These are phyloP conservation scores for Nasonia oneida DNA, from an alignment of 2,888 invertebrate species.

Conservation along the genomic window DNA sequence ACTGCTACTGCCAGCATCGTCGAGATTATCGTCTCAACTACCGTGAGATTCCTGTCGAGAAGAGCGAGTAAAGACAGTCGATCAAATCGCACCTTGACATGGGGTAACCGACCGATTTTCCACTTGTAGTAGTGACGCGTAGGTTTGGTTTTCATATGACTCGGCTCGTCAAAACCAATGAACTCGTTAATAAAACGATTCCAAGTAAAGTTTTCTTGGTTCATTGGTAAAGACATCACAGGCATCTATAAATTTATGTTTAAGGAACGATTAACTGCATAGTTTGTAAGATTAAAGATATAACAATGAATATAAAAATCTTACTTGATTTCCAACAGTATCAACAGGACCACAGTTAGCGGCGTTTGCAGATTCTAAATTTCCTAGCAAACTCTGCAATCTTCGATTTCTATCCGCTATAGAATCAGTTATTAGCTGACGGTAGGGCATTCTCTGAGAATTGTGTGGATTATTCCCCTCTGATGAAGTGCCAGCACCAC, in stretches of 20 bases:
- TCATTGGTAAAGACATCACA: conserved; percentile 80
- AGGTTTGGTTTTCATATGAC: conserved; percentile 81
- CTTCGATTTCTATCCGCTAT: conserved; percentile 75
- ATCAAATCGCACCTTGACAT: conserved; percentile 94
- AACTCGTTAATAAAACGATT: conserved; percentile 80
- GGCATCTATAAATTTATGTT: conserved; percentile 65
- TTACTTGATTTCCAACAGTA: conserved; percentile 50
- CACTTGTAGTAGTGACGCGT: conserved; percentile 87
- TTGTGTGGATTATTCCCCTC: conserved; percentile 65
- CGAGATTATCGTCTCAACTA: conserved; percentile 90
- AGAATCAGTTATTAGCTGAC: conserved; percentile 71
- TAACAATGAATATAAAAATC: neutral
- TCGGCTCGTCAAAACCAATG: conserved; percentile 81
- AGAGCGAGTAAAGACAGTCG: conserved; percentile 94
- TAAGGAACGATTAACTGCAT: neutral
- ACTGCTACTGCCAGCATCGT: conserved; percentile 92
- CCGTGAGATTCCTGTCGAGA: conserved; percentile 94
- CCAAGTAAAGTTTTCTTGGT: conserved; percentile 80
- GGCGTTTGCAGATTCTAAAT: conserved; percentile 63
- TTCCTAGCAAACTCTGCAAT: conserved; percentile 72
- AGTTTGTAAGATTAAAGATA: neutral
- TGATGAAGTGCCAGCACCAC: conserved; percentile 32
- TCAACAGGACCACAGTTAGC: conserved; percentile 30
- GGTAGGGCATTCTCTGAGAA: conserved; percentile 75
- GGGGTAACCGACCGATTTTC: conserved; percentile 80